Evolutionary conservation across 2,113 vertebrate species (phyloP), one percentile per base, ranked within the genome.

Genomic region (Heterocephalus glaber): DNA sequence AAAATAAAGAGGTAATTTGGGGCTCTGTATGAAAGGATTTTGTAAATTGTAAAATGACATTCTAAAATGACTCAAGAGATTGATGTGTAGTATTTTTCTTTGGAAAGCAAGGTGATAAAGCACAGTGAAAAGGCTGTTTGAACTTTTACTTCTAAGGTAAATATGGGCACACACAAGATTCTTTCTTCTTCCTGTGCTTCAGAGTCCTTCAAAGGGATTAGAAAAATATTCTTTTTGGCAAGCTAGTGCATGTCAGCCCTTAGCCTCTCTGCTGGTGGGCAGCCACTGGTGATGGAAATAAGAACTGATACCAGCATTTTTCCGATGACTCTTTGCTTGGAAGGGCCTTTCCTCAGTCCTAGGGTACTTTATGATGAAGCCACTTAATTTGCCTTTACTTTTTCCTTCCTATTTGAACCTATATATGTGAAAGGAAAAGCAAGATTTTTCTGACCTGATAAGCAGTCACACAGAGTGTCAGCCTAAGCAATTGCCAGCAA

Each of bases 191-290:
- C 30, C 38, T 38, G 66, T 9, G 84, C 92, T 92, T 94, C 30
- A 91, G 80, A 76, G 44, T 87, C 84, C 68, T 93, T 96, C 24
- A 90, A 95, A 86, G 74, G 86, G 74, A 92, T 92, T 82, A 77
- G 22, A 96, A 95, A 84, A 88, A 61, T 74, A 79, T 52, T 90
- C 17, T 65, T 89, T 91, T 65, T 79, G 95, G 49, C 30, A 90
- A 72, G 44, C 33, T 81, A 88, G 30, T 52, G 30, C 24, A 70
- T n/a, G 56, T 65, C 52, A 49, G 47, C 41, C 33, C 44, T 92
- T 74, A 70, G 56, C 84, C 47, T 94, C 83, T 70, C 66, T 74
- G 60, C 47, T 92, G 63, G 54, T 44, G 74, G 91, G 61, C 12
- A 74, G 92, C 38, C 26, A 33, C 33, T 86, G 19, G 61, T 86